A percentile compares a stretch with the other conserved stretches of the same genome.
These are phyloP conservation scores for Ridgeia piscesae DNA, from an alignment of 1,140 invertebrate genomes.

Conservation along the genomic window DNA sequence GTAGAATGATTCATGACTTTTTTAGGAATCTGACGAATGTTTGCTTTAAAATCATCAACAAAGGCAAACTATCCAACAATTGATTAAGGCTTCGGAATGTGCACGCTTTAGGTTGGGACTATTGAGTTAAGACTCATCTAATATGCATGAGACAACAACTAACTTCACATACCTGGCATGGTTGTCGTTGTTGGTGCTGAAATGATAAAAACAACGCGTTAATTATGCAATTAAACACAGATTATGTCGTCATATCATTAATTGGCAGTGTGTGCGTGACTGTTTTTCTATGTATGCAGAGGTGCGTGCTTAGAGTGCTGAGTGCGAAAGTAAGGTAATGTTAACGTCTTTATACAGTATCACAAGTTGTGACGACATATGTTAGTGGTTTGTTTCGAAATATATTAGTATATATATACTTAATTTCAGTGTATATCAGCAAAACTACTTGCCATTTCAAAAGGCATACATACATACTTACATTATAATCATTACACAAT, in stretches of 20 bases:
- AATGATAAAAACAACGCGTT: neutral
- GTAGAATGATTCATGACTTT: too few species aligned
- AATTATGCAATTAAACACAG: neutral
- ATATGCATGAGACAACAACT: too few species aligned
- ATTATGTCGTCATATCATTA: neutral
- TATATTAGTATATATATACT: neutral
- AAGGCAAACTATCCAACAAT: too few species aligned
- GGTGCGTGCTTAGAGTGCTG: neutral
- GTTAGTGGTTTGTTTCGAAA: neutral
- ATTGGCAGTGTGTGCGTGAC: neutral
- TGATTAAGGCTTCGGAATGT: too few species aligned
- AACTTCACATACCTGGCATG: neutral
- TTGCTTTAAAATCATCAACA: too few species aligned
- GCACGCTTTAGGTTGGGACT: too few species aligned
- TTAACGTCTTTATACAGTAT: neutral
- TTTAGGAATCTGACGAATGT: too few species aligned
- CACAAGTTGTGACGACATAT: neutral
- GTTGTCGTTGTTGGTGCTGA: neutral
- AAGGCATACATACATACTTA: neutral
- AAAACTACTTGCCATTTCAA: neutral
- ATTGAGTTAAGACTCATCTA: too few species aligned
- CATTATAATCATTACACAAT: too few species aligned
- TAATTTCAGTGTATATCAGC: too few species aligned
- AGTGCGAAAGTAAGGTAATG: neutral
- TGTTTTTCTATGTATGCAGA: neutral